phyloP scores from a whole-genome alignment of 2,113 vertebrate genomes.

The Eidolon helvum region DNA sequence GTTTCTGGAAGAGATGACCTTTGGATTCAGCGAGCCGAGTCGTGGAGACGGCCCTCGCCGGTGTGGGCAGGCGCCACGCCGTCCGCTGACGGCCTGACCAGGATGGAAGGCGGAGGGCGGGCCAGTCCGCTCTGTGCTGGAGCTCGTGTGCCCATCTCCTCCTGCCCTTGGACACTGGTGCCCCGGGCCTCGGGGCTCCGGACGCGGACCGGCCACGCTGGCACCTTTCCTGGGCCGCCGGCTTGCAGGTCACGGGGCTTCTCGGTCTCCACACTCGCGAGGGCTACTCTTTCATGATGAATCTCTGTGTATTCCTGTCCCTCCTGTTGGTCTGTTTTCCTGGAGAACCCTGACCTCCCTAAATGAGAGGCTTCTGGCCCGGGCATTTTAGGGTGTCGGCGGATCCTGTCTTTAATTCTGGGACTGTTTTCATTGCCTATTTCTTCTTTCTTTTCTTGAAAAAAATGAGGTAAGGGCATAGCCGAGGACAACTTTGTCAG shows the following conservation, averaged over 20 bases:
- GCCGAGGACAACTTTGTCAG: neutral
- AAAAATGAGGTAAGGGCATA: neutral
- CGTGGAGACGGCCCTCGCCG: too few relatives aligned
- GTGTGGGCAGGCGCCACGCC: fast-evolving
- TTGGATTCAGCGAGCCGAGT: neutral
- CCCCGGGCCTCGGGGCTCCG: neutral
- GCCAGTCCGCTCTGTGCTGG: neutral
- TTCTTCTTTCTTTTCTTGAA: neutral
- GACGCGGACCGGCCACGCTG: too few relatives aligned
- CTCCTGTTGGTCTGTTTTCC: neutral
- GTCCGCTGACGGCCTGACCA: too few relatives aligned
- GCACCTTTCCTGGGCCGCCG: neutral
- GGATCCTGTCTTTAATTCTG: neutral
- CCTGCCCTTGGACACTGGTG: neutral
- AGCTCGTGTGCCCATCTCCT: fast-evolving
- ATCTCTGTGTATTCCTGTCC: neutral
- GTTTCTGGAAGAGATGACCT: neutral
- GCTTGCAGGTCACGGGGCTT: neutral
- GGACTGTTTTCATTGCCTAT: neutral
- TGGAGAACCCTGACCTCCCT: neutral
- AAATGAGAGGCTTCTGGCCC: neutral
- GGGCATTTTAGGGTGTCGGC: neutral
- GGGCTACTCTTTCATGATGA: neutral
- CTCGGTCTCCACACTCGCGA: fast-evolving
- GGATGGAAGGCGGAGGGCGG: neutral